These are phyloP conservation scores for Drosophila nigricruria DNA, from an alignment of 2,888 invertebrate species.

Conservation along the genomic window DNA sequence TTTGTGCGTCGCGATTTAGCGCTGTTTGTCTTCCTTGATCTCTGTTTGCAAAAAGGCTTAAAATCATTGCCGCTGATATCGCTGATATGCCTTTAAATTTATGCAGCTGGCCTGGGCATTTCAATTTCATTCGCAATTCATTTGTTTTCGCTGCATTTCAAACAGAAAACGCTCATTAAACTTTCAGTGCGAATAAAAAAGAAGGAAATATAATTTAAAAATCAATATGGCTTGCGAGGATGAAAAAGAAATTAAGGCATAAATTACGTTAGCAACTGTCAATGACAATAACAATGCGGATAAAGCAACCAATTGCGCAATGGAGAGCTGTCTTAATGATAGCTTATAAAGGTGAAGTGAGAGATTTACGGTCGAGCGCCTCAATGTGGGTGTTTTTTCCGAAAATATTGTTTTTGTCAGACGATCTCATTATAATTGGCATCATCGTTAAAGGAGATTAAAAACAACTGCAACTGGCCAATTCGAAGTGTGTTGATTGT, in stretches of 20 bases:
- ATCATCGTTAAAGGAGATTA: not conserved
- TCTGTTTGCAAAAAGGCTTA: conserved; percentile 51
- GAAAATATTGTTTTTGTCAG: conserved; percentile 3
- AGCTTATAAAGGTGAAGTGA: conserved; percentile 34
- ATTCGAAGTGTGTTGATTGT: conserved; percentile 6
- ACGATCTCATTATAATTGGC: not conserved
- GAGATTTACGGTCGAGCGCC: not conserved
- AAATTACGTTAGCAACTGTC: conserved; percentile 41
- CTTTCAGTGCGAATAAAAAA: conserved; percentile 45
- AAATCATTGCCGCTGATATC: conserved; percentile 12
- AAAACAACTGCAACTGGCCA: not conserved
- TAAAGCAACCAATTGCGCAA: conserved; percentile 5
- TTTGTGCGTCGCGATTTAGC: conserved; percentile 14
- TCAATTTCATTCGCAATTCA: conserved; percentile 37
- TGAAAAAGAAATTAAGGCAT: conserved; percentile 50
- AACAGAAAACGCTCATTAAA: conserved; percentile 54
- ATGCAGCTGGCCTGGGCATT: conserved; percentile 42
- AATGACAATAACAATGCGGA: conserved; percentile 31
- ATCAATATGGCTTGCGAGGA: conserved; percentile 27
- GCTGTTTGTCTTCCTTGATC: conserved; percentile 48
- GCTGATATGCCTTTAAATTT: conserved; percentile 17
- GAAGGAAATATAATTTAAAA: conserved; percentile 20
- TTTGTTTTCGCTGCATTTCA: conserved; percentile 33
- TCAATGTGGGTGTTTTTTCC: no score
- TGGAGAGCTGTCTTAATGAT: conserved; percentile 12